Evolutionary conservation across 2,797 vertebrate species (phyloP).

Genomic region (Corythornis leucogaster): DNA sequence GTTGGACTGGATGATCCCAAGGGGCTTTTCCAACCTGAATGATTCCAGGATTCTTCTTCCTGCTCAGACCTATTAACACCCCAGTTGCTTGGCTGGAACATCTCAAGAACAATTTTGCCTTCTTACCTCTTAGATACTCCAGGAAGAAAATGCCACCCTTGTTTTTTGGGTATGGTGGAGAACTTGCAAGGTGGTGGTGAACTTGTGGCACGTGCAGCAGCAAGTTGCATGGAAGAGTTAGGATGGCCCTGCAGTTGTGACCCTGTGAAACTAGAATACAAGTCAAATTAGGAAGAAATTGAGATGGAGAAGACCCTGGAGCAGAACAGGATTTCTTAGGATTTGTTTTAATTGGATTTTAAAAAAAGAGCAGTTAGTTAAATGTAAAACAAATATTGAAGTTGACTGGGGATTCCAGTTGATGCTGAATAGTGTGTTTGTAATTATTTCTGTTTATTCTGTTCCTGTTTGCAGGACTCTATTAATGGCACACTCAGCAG

Average conservation of each 20-base stretch:
- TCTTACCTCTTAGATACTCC: background rate
- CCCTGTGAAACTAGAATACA: background rate
- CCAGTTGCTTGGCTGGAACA: background rate
- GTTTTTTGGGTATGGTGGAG: background rate
- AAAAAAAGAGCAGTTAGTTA: background rate
- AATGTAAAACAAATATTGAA: background rate
- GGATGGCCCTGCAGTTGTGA: background rate
- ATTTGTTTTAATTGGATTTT: background rate
- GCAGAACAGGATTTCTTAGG: background rate
- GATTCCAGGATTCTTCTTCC: background rate
- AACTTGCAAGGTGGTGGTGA: background rate
- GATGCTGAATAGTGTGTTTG: background rate
- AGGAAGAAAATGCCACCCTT: background rate
- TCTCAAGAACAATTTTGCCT: background rate
- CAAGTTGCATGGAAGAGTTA: background rate
- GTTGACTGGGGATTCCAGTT: background rate
- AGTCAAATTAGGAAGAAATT: background rate
- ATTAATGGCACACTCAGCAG: background rate
- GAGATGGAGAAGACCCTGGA: background rate
- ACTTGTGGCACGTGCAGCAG: background rate
- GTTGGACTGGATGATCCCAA: too few relatives aligned
- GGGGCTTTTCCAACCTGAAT: too few relatives aligned
- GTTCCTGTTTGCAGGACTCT: background rate
- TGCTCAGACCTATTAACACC: background rate
- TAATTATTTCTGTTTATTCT: conserved; percentile 7